Evolutionary conservation across 2,113 vertebrate genomes (phyloP).

Genomic region (Limnothrissa miodon): DNA sequence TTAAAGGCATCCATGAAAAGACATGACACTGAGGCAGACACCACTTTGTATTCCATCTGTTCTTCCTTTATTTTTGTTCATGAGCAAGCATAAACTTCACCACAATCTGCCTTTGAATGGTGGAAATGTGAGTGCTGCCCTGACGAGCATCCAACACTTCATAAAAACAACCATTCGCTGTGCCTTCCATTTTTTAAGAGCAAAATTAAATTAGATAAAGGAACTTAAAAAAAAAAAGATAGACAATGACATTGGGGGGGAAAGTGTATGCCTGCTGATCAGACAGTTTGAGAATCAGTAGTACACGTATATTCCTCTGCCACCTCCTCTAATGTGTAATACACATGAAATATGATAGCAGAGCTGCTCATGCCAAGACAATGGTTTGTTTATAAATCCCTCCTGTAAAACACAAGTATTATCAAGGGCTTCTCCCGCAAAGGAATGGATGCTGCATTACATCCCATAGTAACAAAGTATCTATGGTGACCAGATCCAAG

Average conservation of each 20-base stretch:
- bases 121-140: slow-evolving; percentile 75
- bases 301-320: slow-evolving; percentile 47
- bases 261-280: slow-evolving; percentile 59
- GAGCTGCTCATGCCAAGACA: slow-evolving; percentile 62
- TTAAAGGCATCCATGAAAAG: not conserved
- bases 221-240: slow-evolving; percentile 45
- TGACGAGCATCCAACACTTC: slow-evolving; percentile 64
- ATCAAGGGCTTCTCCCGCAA: not conserved
- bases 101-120: slow-evolving; percentile 68
- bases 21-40: slow-evolving; percentile 34
- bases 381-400: slow-evolving; percentile 50
- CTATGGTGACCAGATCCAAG: not conserved
- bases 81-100: slow-evolving; percentile 77
- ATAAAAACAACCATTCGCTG: slow-evolving; percentile 50
- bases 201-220: slow-evolving; percentile 30
- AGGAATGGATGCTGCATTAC: not conserved
- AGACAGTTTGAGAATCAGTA: slow-evolving; percentile 62
- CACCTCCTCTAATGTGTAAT: slow-evolving; percentile 49
- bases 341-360: slow-evolving; percentile 42
- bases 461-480: not conserved
- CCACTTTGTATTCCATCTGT: slow-evolving; percentile 61
- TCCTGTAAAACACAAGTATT: slow-evolving; percentile 25
- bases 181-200: slow-evolving; percentile 55
- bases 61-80: slow-evolving; percentile 78
- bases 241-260: slow-evolving; percentile 40